These are phyloP conservation scores for Eretmochelys imbricata DNA, from an alignment of 2,113 vertebrate species.

Conservation along the genomic window DNA sequence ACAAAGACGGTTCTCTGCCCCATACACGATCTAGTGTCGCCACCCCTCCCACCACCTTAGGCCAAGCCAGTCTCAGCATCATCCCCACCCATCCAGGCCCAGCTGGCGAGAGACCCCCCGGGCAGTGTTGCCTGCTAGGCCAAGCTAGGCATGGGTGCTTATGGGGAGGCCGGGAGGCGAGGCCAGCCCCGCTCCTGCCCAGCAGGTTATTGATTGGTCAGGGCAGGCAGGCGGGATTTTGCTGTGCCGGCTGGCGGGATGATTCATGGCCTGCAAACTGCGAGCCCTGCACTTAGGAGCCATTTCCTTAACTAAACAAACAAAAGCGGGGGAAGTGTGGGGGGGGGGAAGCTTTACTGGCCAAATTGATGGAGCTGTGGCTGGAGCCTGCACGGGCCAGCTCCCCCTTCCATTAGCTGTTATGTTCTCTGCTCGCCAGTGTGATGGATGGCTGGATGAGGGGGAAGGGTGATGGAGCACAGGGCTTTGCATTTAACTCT, in stretches of 20 bases:
- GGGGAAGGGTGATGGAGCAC: neutral
- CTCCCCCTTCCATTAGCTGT: neutral
- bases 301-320: neutral
- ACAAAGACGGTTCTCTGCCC: neutral
- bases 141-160: neutral
- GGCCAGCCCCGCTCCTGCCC: neutral
- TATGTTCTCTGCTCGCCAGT: neutral
- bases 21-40: neutral
- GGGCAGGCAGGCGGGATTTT: neutral
- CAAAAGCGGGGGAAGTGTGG: neutral
- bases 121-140: neutral
- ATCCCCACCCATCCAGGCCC: neutral
- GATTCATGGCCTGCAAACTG: neutral
- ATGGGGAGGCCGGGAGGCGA: neutral
- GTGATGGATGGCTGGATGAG: too few species aligned
- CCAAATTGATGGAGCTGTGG: too few species aligned
- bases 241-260: neutral
- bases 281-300: neutral
- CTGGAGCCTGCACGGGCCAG: neutral
- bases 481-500: neutral
- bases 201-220: neutral
- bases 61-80: too few species aligned
- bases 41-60: neutral
- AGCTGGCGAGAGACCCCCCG: neutral
- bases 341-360: neutral